Percentiles rank a stretch among this genome's conserved stretches.
Conservation (phyloP, 2,888 invertebrate genomes). For the Biston stratarius region DNA sequence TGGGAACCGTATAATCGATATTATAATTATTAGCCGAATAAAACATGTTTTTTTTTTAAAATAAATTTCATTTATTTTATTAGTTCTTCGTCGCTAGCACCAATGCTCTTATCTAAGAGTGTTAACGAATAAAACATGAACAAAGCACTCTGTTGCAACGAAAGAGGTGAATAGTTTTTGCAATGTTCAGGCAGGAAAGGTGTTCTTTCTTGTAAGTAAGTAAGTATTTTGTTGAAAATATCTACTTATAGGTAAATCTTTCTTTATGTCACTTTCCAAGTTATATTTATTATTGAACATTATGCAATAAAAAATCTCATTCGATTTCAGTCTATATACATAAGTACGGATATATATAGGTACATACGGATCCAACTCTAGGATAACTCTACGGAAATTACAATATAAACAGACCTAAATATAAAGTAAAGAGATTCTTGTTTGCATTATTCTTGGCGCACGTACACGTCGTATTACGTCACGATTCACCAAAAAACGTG, state of each 20-base stretch:
- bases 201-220: neutral
- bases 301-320: neutral
- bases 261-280: too few relatives aligned
- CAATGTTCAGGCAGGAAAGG: too few relatives aligned
- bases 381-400: constrained; percentile 3
- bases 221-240: neutral
- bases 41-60: too few relatives aligned
- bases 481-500: constrained; percentile 20
- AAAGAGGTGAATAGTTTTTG: constrained; percentile 6
- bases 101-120: neutral
- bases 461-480: constrained; percentile 22
- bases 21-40: too few relatives aligned
- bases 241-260: neutral
- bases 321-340: too few relatives aligned
- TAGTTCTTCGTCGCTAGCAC: neutral
- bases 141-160: neutral
- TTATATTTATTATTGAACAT: too few relatives aligned
- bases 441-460: constrained; percentile 23
- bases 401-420: constrained; percentile 22
- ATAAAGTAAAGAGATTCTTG: constrained; percentile 15
- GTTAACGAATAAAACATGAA: constrained; percentile 2
- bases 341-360: too few relatives aligned
- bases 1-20: too few relatives aligned
- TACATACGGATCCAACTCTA: neutral
- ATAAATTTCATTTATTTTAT: neutral